phyloP scores from a whole-genome alignment of 2,113 vertebrate species.

The Corythornis madagascariensis region DNA sequence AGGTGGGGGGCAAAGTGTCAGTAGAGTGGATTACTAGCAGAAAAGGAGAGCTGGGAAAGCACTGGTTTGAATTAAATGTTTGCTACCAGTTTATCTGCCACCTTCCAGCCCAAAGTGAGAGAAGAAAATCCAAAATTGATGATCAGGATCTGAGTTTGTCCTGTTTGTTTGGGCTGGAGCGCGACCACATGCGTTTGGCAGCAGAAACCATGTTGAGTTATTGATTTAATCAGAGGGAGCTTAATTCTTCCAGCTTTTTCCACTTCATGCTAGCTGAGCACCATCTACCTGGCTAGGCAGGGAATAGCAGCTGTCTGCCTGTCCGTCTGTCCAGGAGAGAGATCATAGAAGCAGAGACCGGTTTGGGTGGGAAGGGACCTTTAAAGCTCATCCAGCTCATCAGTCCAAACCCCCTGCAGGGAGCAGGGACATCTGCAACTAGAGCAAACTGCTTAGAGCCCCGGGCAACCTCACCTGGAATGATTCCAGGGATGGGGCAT shows the following conservation, averaged over 20 bases:
- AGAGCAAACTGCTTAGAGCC: neutral
- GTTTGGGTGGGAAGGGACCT: neutral
- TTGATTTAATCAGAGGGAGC: neutral
- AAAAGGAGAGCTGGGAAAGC: neutral
- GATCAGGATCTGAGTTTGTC: neutral
- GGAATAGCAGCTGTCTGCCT: slow-evolving; percentile 45
- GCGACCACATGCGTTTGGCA: neutral
- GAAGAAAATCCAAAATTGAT: neutral
- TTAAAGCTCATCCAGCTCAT: neutral
- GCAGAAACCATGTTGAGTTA: neutral
- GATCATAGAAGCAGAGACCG: neutral
- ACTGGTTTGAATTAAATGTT: neutral
- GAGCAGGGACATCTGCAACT: neutral
- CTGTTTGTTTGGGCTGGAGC: neutral
- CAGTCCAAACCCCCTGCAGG: neutral
- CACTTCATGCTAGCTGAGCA: slow-evolving; percentile 41
- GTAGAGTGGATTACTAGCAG: neutral
- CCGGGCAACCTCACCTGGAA: neutral
- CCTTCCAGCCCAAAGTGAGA: neutral
- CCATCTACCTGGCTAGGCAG: slow-evolving; percentile 64
- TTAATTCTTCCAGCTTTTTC: neutral
- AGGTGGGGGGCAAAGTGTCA: neutral
- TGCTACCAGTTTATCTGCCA: neutral
- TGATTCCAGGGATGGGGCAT: neutral
- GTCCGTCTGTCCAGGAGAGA: neutral